Conservation (phyloP, 2,888 invertebrate genomes). For the Palloptera scutellata region DNA sequence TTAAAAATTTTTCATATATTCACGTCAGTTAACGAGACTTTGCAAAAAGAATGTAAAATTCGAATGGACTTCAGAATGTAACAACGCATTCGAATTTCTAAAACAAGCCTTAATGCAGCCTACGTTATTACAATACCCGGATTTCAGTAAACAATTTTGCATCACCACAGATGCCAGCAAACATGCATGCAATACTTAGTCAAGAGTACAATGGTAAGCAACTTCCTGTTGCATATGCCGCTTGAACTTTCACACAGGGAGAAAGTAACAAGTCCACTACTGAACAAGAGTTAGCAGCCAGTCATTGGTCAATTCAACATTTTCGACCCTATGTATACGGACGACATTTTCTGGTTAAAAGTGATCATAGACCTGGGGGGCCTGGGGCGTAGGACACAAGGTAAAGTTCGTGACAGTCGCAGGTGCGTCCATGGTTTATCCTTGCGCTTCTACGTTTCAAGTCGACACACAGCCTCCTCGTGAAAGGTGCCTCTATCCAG, state of each 20-base stretch:
- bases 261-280: neutral
- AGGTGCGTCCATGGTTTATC: too few species aligned
- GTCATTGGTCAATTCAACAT: conserved; percentile 3
- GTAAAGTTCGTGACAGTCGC: too few species aligned
- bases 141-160: conserved; percentile 10
- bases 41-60: too few species aligned
- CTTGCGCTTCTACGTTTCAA: too few species aligned
- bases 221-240: conserved; percentile 3
- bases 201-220: neutral
- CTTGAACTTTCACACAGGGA: neutral
- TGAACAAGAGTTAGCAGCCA: conserved; percentile 8
- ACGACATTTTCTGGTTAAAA: conserved; percentile 3
- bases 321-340: conserved; percentile 9
- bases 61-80: too few species aligned
- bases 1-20: conserved; percentile 6
- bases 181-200: conserved; percentile 12
- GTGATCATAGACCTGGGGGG: too few species aligned
- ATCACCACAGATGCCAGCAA: conserved; percentile 7
- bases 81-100: too few species aligned
- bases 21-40: conserved; percentile 6
- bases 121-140: too few species aligned
- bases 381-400: too few species aligned
- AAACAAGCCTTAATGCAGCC: too few species aligned
- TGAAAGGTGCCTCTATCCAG: too few species aligned
- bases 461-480: too few species aligned